phyloP scores from a whole-genome alignment of 1,140 invertebrate genomes.

The Tribolium madens region DNA sequence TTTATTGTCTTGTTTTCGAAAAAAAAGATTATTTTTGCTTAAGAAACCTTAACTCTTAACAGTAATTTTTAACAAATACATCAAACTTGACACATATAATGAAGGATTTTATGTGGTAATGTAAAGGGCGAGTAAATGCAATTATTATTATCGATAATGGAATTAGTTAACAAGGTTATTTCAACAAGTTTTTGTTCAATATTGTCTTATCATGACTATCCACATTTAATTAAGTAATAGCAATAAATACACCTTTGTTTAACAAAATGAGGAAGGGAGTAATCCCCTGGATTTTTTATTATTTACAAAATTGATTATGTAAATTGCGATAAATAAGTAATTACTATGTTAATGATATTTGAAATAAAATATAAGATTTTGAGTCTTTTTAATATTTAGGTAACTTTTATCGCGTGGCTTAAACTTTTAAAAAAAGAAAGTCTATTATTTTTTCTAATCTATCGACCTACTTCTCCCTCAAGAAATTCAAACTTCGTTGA shows the following conservation, averaged over 20 bases:
- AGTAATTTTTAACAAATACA: neutral
- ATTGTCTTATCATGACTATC: too few species aligned
- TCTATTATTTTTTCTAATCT: neutral
- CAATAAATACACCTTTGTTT: too few species aligned
- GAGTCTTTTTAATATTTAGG: neutral
- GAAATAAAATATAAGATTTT: too few species aligned
- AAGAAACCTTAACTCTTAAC: too few species aligned
- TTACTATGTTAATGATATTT: too few species aligned
- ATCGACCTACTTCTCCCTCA: neutral
- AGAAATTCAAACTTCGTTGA: slow-evolving; percentile 40
- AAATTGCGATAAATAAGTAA: too few species aligned
- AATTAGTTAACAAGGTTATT: neutral
- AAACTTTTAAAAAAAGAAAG: neutral
- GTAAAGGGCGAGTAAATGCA: neutral
- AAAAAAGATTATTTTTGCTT: too few species aligned
- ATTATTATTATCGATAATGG: neutral
- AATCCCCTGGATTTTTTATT: too few species aligned
- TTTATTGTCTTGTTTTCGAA: too few species aligned
- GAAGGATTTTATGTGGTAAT: neutral
- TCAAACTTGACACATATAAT: neutral
- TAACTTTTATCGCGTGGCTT: too few species aligned
- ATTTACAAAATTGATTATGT: too few species aligned
- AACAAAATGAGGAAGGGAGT: neutral
- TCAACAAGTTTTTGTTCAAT: neutral
- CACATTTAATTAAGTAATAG: too few species aligned